Percentiles rank a stretch among this genome's conserved stretches.
These are phyloP conservation scores for Dusona sp. DNA, from an alignment of 2,888 invertebrate species.

Conservation along the genomic window DNA sequence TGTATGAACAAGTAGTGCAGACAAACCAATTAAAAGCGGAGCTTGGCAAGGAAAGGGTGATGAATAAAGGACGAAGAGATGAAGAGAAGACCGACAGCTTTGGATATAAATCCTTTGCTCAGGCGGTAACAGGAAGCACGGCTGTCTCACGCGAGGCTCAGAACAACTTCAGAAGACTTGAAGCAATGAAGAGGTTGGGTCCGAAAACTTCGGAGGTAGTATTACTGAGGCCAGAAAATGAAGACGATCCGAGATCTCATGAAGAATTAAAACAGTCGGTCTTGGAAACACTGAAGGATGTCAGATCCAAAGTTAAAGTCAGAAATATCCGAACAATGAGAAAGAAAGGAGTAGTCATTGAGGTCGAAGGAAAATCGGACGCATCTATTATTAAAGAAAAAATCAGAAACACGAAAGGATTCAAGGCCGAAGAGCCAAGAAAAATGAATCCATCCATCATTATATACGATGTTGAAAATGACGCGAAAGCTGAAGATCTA, in stretches of 20 bases:
- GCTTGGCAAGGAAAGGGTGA: background rate
- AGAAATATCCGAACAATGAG: background rate
- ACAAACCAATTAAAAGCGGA: background rate
- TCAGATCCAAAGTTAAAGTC: background rate
- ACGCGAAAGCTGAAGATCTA: background rate
- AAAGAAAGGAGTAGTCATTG: constrained; percentile 1
- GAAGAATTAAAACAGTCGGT: background rate
- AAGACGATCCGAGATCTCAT: background rate
- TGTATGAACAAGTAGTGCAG: background rate
- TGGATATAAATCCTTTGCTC: background rate
- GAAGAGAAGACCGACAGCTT: background rate
- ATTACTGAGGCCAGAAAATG: background rate
- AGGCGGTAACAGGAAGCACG: background rate
- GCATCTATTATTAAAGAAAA: background rate
- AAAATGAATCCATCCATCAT: background rate
- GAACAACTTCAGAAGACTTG: background rate
- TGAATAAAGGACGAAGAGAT: background rate
- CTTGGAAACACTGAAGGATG: background rate
- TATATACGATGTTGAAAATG: background rate
- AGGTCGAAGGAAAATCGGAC: background rate
- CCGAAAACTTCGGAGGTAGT: background rate
- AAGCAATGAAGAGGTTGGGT: too few species aligned
- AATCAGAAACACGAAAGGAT: background rate
- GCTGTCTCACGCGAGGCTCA: background rate
- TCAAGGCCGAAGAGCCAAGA: background rate